phyloP scores from a whole-genome alignment of 2,888 invertebrate genomes.

The Phaedon cochleariae region DNA sequence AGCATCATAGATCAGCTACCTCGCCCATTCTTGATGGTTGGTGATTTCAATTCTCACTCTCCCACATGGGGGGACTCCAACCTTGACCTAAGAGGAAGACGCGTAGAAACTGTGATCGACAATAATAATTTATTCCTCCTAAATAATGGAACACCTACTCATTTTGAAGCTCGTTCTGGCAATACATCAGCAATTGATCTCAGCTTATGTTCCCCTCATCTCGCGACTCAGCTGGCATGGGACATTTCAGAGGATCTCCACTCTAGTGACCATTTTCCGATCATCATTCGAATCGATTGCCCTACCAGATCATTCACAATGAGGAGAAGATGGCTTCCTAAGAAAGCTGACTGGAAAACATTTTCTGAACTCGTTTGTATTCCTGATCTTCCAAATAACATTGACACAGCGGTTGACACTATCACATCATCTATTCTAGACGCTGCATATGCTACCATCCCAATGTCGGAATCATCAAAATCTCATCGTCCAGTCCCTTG shows the following conservation, averaged over 20 bases:
- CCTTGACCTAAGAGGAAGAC: neutral
- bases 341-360: conserved; percentile 2
- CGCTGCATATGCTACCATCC: neutral
- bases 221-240: neutral
- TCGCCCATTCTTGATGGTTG: conserved; percentile 1
- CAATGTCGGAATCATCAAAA: neutral
- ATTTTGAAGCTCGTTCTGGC: neutral
- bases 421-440: neutral
- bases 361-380: neutral
- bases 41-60: neutral
- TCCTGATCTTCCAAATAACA: neutral
- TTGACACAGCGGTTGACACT: neutral
- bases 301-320: neutral
- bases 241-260: conserved; percentile 1
- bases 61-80: neutral
- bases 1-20: conserved; percentile 4
- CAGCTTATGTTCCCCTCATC: neutral
- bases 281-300: neutral
- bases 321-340: neutral
- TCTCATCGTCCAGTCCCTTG: neutral
- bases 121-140: neutral
- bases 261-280: conserved; percentile 11
- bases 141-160: neutral
- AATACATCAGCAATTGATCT: neutral
- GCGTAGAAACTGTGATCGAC: neutral